Conservation (phyloP, 2,888 invertebrate species). For the Loripinus fragilis region DNA sequence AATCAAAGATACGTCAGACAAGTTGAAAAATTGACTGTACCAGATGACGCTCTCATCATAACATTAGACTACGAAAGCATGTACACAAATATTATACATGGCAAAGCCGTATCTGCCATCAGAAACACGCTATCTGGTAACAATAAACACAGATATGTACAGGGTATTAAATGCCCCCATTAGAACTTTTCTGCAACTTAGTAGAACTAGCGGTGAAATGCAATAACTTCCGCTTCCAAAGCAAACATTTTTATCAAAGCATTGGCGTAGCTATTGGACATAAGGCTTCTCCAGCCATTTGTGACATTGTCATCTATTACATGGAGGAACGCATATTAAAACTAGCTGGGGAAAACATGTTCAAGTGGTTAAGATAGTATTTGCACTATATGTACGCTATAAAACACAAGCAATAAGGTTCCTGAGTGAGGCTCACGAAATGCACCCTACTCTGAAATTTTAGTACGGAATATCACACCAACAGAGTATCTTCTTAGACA, state of each 20-base stretch:
- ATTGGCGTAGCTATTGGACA: not conserved
- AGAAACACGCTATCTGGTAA: not conserved
- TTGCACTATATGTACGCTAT: not conserved
- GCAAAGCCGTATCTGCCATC: not conserved
- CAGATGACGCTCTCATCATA: not conserved
- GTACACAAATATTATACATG: too few relatives aligned
- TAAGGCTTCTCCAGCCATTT: not conserved
- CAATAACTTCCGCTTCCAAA: not conserved
- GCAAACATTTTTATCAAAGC: not conserved
- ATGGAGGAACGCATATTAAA: not conserved
- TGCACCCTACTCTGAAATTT: not conserved
- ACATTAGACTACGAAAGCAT: conserved; percentile 8
- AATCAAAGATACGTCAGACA: conserved; percentile 1
- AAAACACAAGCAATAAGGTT: not conserved
- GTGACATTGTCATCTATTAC: not conserved
- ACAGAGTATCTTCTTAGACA: not conserved
- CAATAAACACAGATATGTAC: not conserved
- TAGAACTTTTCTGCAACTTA: not conserved
- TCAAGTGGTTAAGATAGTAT: not conserved
- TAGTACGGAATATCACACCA: not conserved
- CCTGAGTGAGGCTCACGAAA: not conserved
- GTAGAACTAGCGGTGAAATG: conserved; percentile 2
- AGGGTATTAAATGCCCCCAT: not conserved
- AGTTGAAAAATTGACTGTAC: not conserved
- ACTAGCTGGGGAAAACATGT: not conserved